phyloP scores from a whole-genome alignment of 2,888 invertebrate genomes.

The Drosophila pegasa region DNA sequence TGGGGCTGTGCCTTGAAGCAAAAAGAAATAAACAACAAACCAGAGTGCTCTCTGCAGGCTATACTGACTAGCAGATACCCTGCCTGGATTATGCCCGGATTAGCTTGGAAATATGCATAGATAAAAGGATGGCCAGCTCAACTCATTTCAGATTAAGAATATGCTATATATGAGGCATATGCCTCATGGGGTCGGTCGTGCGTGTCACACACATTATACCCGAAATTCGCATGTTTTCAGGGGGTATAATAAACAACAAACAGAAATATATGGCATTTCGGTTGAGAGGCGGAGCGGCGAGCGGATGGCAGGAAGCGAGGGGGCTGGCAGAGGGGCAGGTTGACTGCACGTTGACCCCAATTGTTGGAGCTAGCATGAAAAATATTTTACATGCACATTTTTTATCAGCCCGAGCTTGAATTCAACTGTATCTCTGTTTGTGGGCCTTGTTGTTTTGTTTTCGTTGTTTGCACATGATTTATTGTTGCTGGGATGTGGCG shows the following conservation, averaged over 20 bases:
- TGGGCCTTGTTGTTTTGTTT: constrained; percentile 33
- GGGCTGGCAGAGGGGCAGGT: not conserved
- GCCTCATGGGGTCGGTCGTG: not conserved
- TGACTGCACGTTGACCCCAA: constrained; percentile 66
- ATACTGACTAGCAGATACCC: not conserved
- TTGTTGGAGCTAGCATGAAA: constrained; percentile 54
- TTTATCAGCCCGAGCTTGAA: constrained; percentile 71
- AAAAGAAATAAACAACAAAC: constrained; percentile 34
- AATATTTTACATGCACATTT: constrained; percentile 74
- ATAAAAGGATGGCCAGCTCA: not conserved
- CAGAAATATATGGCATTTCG: constrained; percentile 26
- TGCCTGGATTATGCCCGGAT: not conserved
- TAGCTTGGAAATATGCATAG: not conserved
- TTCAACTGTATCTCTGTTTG: constrained; percentile 61
- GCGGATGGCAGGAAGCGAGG: not conserved
- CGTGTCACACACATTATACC: not conserved
- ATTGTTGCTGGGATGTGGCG: constrained; percentile 47
- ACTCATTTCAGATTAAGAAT: too few relatives aligned
- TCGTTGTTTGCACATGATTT: constrained; percentile 58
- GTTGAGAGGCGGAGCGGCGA: not conserved
- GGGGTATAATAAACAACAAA: constrained; percentile 33
- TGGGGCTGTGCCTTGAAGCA: constrained; percentile 14
- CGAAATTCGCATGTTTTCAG: not conserved
- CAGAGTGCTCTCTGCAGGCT: too few relatives aligned
- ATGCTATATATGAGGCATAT: not conserved